Evolutionary conservation across 2,888 invertebrate genomes (phyloP).

Genomic region (Aelia acuminata): DNA sequence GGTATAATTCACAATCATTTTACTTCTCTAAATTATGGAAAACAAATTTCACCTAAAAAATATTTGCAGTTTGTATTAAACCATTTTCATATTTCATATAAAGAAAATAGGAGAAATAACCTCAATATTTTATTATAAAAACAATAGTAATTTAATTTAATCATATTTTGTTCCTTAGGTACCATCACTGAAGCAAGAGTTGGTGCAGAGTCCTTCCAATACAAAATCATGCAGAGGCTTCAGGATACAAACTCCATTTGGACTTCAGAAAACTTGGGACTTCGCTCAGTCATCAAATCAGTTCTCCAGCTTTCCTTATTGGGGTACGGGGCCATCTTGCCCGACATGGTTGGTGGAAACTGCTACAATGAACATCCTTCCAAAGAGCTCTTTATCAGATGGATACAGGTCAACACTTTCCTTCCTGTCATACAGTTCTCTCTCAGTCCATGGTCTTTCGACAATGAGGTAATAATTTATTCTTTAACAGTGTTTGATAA

Average conservation of each 20-base stretch:
- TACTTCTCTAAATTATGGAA: too few relatives aligned
- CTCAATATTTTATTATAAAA: too few relatives aligned
- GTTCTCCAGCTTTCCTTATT: slow-evolving; percentile 76
- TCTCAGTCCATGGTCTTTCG: slow-evolving; percentile 84
- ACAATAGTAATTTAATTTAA: too few relatives aligned
- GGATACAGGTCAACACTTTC: slow-evolving; percentile 84
- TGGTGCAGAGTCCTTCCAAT: slow-evolving; percentile 79
- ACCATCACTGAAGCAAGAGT: slow-evolving; percentile 79
- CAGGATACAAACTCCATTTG: slow-evolving; percentile 83
- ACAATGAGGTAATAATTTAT: slow-evolving; percentile 70
- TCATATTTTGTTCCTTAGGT: slow-evolving; percentile 41
- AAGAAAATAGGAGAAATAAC: too few relatives aligned
- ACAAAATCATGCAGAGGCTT: slow-evolving; percentile 82
- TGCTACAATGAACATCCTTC: slow-evolving; percentile 75
- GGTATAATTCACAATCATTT: too few relatives aligned
- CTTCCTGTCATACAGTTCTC: slow-evolving; percentile 87
- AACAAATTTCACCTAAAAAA: too few relatives aligned
- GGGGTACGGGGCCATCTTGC: slow-evolving; percentile 81
- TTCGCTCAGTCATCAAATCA: slow-evolving; percentile 81
- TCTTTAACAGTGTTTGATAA: background rate
- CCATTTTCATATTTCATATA: too few relatives aligned
- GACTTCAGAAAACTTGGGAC: slow-evolving; percentile 77
- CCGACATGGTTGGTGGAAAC: slow-evolving; percentile 85
- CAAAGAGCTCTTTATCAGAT: slow-evolving; percentile 81
- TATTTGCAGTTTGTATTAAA: too few relatives aligned